Evolutionary conservation across 2,113 vertebrate genomes (phyloP), one percentile per base, ranked within the genome.

Genomic region (Pandion haliaetus): DNA sequence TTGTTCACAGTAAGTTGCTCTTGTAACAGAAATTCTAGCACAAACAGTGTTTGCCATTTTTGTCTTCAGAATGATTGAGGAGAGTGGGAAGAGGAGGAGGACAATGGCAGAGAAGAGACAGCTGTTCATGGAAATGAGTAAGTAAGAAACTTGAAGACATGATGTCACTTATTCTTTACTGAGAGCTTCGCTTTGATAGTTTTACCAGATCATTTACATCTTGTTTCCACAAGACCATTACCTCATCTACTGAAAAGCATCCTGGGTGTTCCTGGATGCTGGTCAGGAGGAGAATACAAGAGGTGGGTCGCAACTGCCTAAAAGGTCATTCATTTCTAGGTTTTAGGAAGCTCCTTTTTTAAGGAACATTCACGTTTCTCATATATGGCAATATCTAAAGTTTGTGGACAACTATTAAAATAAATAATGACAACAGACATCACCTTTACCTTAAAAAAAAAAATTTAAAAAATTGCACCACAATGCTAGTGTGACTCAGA

Each of bases 71-170:
- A 99, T 99, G 99, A 99, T 99, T 98, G 99, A 99, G 97, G 99
- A 99, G 97, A 99, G 99, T 95, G 99, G 99, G 76, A 99, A 99
- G 97, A 99, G 98, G 98, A 97, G 98, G 96, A 99, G 99, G 98
- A 99, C 99, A 83, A 99, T 99, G 99, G 99, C 99, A 54, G 99
- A 99, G 98, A 99, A 99, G 99, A 99, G 99, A 61, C 99, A 99
- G 98, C 99, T 99, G 97, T 99, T 99, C 98, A 99, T 99, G 99
- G 99, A 99, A 87, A 99, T 99, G 99, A 99, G 99, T 99, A 98
- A 99, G 99, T 99, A 80, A 59, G 40, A 40, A 6, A 36, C 26
- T 2, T 17, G 32, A 14, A 66, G 80, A 7, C 45, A 16, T 19
- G 15, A 32, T 52, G 57, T 49, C n/a, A 6, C 8, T 54, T 40